A percentile compares a stretch with the other conserved stretches of the same genome.
Evolutionary conservation across 2,113 vertebrate genomes (phyloP).

Genomic region (Benitochromis conjunctus): DNA sequence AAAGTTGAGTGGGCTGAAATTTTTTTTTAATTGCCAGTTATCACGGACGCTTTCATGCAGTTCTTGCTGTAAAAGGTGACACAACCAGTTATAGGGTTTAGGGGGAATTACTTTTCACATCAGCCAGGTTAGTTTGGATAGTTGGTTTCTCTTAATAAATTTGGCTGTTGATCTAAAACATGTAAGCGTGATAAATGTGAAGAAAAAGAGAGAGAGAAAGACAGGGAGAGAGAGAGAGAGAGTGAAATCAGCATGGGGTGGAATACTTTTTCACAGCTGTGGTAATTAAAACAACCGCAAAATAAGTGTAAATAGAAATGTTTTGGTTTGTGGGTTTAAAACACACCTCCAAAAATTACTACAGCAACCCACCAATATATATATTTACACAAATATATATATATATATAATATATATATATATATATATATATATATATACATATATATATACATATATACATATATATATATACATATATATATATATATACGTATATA

Average conservation of each 20-base stretch:
- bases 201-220: neutral
- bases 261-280: neutral
- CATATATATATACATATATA: too few relatives aligned
- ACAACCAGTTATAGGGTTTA: neutral
- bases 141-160: neutral
- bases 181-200: neutral
- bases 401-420: too few relatives aligned
- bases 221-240: neutral
- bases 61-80: neutral
- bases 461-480: too few relatives aligned
- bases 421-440: too few relatives aligned
- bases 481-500: too few relatives aligned
- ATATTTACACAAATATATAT: too few relatives aligned
- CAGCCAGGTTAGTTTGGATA: neutral
- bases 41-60: neutral
- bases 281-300: neutral
- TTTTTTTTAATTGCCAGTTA: neutral
- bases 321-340: neutral
- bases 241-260: neutral
- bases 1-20: neutral
- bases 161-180: neutral
- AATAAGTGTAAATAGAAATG: neutral
- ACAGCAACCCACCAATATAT: too few relatives aligned
- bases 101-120: neutral
- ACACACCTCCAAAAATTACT: neutral